Conservation (phyloP, 2,888 invertebrate genomes). For the Acronicta aceris region DNA sequence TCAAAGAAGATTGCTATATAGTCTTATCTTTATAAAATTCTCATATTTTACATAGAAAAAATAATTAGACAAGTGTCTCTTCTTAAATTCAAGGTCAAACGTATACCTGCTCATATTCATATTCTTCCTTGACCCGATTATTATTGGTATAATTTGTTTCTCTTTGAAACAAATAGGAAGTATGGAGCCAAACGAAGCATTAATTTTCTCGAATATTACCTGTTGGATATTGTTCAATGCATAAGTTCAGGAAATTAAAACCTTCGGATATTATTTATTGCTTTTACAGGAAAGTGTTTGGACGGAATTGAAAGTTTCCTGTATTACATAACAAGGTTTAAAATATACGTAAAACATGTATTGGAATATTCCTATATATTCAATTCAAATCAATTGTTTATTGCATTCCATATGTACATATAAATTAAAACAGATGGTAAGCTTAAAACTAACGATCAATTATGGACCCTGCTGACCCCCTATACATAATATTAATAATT, state of each 20-base stretch:
- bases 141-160: constrained; percentile 18
- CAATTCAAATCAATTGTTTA: too few species aligned
- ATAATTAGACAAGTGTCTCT: too few species aligned
- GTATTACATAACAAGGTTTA: background rate
- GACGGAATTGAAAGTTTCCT: background rate
- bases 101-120: background rate
- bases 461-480: too few species aligned
- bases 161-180: constrained; percentile 13
- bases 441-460: too few species aligned
- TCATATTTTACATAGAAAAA: too few species aligned
- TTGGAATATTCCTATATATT: too few species aligned
- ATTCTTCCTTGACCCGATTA: background rate
- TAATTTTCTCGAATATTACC: constrained; percentile 5
- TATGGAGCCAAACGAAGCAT: constrained; percentile 1
- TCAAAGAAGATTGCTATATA: too few species aligned
- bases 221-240: background rate
- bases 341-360: background rate
- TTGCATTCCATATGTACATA: too few species aligned
- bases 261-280: background rate
- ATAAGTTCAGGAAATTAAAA: background rate
- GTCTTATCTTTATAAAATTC: too few species aligned
- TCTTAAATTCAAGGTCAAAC: too few species aligned
- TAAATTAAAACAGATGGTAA: too few species aligned
- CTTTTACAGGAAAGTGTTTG: background rate
- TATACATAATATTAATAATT: too few species aligned